Conservation (phyloP, 2,113 vertebrate genomes). For the Lonchura striata region DNA sequence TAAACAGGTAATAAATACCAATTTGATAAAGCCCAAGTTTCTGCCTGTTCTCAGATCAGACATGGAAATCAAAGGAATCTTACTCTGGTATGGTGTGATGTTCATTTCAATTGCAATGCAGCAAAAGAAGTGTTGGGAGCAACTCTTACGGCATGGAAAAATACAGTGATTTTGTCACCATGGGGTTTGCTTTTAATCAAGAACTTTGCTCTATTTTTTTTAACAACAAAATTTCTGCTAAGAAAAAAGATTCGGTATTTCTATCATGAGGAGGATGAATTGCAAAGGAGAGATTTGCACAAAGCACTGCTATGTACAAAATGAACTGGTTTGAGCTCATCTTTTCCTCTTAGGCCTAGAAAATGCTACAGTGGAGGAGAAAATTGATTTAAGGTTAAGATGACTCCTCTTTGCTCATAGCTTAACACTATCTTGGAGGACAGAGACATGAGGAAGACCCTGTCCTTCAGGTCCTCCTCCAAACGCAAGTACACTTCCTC, state of each 20-base stretch:
- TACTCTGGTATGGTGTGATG: accelerated
- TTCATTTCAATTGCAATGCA: not conserved
- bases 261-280: not conserved
- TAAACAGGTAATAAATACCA: not conserved
- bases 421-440: not conserved
- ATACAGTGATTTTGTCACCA: not conserved
- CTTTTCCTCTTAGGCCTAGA: not conserved
- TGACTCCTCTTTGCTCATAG: not conserved
- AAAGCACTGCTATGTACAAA: not conserved
- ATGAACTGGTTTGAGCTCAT: not conserved
- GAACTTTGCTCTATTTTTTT: not conserved
- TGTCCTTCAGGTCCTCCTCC: not conserved
- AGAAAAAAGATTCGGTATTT: not conserved
- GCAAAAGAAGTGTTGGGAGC: not conserved
- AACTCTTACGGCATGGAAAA: not conserved
- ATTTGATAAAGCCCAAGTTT: not conserved
- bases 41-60: not conserved
- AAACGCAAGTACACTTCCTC: not conserved
- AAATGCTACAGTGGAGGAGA: not conserved
- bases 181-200: not conserved
- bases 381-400: not conserved
- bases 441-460: not conserved
- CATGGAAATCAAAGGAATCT: not conserved
- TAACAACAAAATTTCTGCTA: not conserved
- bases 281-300: not conserved